Evolutionary conservation across 2,113 vertebrate genomes (phyloP).

Genomic region (Sapayoa aenigma): DNA sequence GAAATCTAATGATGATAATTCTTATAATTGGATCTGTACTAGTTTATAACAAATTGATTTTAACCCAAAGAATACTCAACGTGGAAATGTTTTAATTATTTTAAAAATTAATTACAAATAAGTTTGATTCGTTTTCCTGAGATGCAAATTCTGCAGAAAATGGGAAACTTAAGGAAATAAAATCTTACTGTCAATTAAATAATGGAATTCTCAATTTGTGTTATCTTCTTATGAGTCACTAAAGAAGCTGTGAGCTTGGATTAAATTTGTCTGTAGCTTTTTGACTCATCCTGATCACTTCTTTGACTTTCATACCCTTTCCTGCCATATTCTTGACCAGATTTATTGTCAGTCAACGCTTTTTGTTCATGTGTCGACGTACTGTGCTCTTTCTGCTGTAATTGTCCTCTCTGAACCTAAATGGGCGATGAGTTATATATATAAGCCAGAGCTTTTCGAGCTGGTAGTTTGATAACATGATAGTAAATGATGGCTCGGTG

Average conservation of each 20-base stretch:
- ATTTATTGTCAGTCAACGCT: neutral
- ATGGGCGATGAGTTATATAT: neutral
- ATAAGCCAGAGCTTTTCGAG: neutral
- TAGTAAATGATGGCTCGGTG: neutral
- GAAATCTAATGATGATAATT: slow-evolving; percentile 10
- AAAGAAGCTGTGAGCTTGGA: neutral
- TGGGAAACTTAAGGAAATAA: neutral
- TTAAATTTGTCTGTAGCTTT: neutral
- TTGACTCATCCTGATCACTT: neutral
- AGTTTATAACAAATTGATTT: neutral
- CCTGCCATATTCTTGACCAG: neutral
- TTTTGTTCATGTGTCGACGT: neutral
- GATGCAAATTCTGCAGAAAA: neutral
- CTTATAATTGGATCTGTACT: neutral
- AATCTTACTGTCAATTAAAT: neutral
- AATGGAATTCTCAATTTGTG: neutral
- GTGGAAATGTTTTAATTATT: neutral
- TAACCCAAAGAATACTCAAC: neutral
- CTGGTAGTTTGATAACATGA: neutral
- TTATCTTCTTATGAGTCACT: neutral
- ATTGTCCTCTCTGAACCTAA: neutral
- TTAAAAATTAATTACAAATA: neutral
- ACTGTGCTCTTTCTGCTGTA: neutral
- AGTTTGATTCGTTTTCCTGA: neutral
- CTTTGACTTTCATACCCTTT: neutral